Evolutionary conservation across 2,888 invertebrate species (phyloP).

Genomic region (Hyalella azteca): DNA sequence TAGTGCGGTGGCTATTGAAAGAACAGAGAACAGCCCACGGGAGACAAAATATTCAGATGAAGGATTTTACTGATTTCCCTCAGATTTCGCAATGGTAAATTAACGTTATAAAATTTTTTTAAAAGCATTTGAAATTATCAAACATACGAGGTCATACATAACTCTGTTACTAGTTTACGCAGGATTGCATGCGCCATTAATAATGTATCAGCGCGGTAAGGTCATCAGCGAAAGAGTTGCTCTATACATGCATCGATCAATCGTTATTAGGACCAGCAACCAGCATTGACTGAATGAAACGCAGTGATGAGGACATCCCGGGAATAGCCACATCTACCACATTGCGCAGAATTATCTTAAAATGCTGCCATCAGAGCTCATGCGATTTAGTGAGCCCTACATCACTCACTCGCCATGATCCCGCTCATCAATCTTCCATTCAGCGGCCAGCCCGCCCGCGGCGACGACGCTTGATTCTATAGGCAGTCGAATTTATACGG

Average conservation of each 20-base stretch:
- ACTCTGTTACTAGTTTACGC: background rate
- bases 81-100: too few species aligned
- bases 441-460: background rate
- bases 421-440: constrained; percentile 9
- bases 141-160: background rate
- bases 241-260: background rate
- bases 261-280: background rate
- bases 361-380: constrained; percentile 2
- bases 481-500: too few species aligned
- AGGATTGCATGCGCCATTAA: background rate
- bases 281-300: background rate
- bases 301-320: background rate
- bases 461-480: background rate
- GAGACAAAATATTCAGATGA: too few species aligned
- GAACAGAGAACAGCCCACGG: too few species aligned
- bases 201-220: too few species aligned
- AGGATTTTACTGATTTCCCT: too few species aligned
- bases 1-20: too few species aligned
- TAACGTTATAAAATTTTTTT: too few species aligned
- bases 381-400: constrained; percentile 10
- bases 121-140: too few species aligned
- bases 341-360: constrained; percentile 5
- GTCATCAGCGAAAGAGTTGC: background rate
- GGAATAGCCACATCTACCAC: background rate
- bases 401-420: constrained; percentile 9